These are phyloP conservation scores for Petaurus breviceps DNA, from an alignment of 2,113 vertebrate genomes.

Conservation along the genomic window DNA sequence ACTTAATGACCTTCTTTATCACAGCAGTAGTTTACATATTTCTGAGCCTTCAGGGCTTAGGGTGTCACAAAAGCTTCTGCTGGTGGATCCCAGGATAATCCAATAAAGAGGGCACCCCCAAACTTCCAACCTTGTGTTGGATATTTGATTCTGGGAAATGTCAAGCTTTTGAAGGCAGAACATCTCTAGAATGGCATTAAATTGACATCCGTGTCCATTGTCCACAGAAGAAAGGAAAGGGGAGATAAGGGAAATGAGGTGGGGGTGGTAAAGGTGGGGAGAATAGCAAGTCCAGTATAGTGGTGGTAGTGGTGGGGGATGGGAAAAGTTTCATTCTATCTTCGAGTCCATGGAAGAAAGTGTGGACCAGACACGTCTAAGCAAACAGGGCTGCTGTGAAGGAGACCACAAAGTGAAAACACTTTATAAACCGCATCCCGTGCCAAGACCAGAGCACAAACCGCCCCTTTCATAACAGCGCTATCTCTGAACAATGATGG, in stretches of 20 bases:
- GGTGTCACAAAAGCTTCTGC: neutral
- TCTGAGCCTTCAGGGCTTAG: neutral
- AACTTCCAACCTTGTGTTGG: neutral
- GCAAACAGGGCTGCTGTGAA: slow-evolving; percentile 29
- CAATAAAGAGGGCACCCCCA: neutral
- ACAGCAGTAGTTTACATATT: neutral
- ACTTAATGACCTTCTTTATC: neutral
- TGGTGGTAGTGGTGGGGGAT: neutral
- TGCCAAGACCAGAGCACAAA: slow-evolving; percentile 35
- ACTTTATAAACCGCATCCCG: slow-evolving; percentile 45
- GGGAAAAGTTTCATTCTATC: slow-evolving; percentile 11
- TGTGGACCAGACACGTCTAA: slow-evolving; percentile 38
- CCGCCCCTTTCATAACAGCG: slow-evolving; percentile 60
- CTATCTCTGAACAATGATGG: slow-evolving; percentile 47
- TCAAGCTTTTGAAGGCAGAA: neutral
- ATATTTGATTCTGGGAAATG: neutral
- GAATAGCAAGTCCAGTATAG: neutral
- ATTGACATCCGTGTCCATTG: neutral
- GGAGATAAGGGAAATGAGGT: neutral
- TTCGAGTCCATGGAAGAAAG: slow-evolving; percentile 27
- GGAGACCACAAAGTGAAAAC: slow-evolving; percentile 43
- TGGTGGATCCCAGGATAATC: neutral
- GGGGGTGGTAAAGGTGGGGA: neutral
- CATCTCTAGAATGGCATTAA: neutral
- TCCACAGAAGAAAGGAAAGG: neutral